Percentiles rank a stretch among this genome's conserved stretches.
Evolutionary conservation across 2,113 vertebrate genomes (phyloP).

Genomic region (Colius striatus): DNA sequence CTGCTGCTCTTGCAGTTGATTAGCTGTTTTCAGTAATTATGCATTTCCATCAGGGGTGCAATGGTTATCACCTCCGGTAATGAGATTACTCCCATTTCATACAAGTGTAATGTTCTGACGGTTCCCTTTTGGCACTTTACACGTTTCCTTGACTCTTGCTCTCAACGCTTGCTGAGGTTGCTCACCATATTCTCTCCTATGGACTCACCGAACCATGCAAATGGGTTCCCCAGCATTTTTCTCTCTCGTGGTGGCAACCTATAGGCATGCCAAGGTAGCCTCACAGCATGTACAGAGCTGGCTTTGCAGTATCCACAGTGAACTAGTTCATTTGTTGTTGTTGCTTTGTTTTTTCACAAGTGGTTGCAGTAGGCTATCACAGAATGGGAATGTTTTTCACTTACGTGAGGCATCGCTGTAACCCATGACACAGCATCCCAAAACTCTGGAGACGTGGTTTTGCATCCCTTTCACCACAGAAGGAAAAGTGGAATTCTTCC

Average conservation of each 20-base stretch:
- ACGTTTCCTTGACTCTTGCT: constrained; percentile 24
- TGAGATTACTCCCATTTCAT: constrained; percentile 74
- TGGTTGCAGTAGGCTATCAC: neutral
- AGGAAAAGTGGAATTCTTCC: neutral
- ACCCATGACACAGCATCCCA: neutral
- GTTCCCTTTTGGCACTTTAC: constrained; percentile 70
- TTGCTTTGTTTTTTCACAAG: neutral
- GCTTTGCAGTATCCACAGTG: neutral
- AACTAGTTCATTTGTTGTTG: neutral
- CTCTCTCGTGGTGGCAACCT: neutral
- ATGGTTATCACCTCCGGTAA: constrained; percentile 76
- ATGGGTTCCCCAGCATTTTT: constrained; percentile 32
- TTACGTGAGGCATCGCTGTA: neutral
- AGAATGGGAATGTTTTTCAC: neutral
- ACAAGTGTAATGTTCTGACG: constrained; percentile 46
- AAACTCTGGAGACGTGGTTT: neutral
- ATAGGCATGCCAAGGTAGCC: neutral
- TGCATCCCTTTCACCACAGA: neutral
- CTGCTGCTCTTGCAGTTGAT: constrained; percentile 68
- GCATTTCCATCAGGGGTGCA: constrained; percentile 75
- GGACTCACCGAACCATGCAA: neutral
- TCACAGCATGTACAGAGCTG: neutral
- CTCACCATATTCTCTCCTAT: constrained; percentile 48
- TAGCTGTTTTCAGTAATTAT: constrained; percentile 78
- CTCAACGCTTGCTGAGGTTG: constrained; percentile 44